These are phyloP conservation scores for Sicus ferrugineus DNA, from an alignment of 2,888 invertebrate species.

Conservation along the genomic window DNA sequence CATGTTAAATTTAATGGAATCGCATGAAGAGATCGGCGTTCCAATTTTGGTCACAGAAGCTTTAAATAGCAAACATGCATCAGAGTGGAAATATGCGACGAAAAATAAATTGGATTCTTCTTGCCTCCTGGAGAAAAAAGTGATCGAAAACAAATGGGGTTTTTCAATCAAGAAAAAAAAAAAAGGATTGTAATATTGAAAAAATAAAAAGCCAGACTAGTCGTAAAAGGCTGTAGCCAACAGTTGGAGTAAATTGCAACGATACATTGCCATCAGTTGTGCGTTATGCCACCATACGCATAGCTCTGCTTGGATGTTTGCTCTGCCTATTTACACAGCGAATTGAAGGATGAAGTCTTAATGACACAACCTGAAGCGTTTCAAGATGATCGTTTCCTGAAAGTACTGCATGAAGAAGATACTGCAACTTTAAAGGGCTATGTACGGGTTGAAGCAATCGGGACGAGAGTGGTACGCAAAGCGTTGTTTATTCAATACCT, in stretches of 20 bases:
- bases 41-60: slow-evolving; percentile 30
- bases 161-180: slow-evolving; percentile 34
- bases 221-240: too few relatives aligned
- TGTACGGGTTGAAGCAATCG: slow-evolving; percentile 45
- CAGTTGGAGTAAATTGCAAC: too few relatives aligned
- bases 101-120: slow-evolving; percentile 33
- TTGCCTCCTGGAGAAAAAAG: slow-evolving; percentile 31
- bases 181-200: slow-evolving; percentile 24
- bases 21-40: slow-evolving; percentile 13
- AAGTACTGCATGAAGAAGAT: too few relatives aligned
- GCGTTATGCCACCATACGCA: slow-evolving; percentile 34
- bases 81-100: slow-evolving; percentile 34
- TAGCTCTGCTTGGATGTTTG: slow-evolving; percentile 43
- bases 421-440: too few relatives aligned
- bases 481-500: too few relatives aligned
- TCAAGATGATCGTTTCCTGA: slow-evolving; percentile 41
- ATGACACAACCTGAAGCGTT: too few relatives aligned
- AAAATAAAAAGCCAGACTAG: slow-evolving; percentile 35
- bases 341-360: slow-evolving; percentile 39
- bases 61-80: slow-evolving; percentile 16
- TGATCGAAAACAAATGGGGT: slow-evolving; percentile 42
- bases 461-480: slow-evolving; percentile 44
- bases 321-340: slow-evolving; percentile 41
- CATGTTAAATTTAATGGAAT: slow-evolving; percentile 6
- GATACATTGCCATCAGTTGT: too few relatives aligned